Percentiles rank a stretch among this genome's conserved stretches.
Evolutionary conservation across 2,113 vertebrate species (phyloP).

Genomic region (Notarius quadriscutis): DNA sequence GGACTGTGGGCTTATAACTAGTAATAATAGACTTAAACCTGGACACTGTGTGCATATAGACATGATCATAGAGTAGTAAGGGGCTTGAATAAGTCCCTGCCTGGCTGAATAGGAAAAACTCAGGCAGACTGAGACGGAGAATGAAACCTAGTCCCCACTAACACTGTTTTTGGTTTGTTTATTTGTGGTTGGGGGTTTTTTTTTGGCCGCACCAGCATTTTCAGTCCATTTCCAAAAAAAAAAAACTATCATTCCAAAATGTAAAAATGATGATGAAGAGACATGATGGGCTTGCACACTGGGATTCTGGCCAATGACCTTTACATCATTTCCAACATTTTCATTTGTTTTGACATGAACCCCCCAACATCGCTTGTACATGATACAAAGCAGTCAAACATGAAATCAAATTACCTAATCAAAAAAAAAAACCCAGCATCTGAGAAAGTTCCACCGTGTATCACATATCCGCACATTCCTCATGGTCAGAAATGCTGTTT

Average conservation of each 20-base stretch:
- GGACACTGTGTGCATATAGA: constrained; percentile 19
- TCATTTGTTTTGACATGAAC: constrained; percentile 15
- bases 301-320: not conserved
- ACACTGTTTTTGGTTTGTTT: not conserved
- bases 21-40: constrained; percentile 16
- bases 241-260: not conserved
- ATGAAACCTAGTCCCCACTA: not conserved
- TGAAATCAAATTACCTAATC: not conserved
- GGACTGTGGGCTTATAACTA: not conserved
- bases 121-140: constrained; percentile 9
- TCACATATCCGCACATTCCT: not conserved
- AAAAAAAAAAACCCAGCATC: not conserved
- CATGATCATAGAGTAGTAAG: not conserved
- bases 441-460: not conserved
- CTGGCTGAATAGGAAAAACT: not conserved
- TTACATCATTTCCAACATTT: constrained; percentile 7
- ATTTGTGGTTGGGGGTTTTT: not conserved
- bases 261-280: not conserved
- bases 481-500: not conserved
- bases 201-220: not conserved
- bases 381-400: constrained; percentile 4
- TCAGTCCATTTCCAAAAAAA: not conserved
- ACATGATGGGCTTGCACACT: not conserved
- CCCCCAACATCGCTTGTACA: not conserved
- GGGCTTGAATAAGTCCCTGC: not conserved